Base-by-base conservation (phyloP, 2,797 vertebrate genomes). In the Lithobates sylvaticus region DNA sequence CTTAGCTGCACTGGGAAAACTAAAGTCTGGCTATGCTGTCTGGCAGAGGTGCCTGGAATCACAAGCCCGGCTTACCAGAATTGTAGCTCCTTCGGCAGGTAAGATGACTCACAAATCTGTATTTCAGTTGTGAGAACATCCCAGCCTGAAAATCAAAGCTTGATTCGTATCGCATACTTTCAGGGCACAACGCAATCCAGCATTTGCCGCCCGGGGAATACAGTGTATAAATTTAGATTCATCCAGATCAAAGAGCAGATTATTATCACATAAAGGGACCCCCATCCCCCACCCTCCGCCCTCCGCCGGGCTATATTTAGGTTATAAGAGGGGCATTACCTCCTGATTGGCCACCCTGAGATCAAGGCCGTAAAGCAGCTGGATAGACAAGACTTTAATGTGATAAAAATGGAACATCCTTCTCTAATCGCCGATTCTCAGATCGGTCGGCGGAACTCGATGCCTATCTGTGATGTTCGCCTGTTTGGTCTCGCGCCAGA, bases 401-500 rank as follows among this genome's bases (percentile, higher is more conserved):
- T 36, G 47, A 73, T 73, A 36, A 70, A 70, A 80, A 50, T 69
- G 78, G 78, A 18, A 47, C 44, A 72, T 72, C 70, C 36, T 26
- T 13, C 78, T 65, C 71, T 72, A 58, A 69, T 79, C 23, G 29
- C 64, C 42, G 12, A 5, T 47, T 85, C 69, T 70, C 71, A 71
- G 78, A 78, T 76, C 18, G 68, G 74, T 5, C n/a, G 44, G 36
- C 44, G 6, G 34, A 61, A 76, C 34, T 6, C 6, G 78, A 79
- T 34, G 42, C 44, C 27, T 71, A 81, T 71, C 65, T 76, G 29
- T 47, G 61, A 71, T 71, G 21, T 70, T 81, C 65, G 47, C 16
- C 26, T 69, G 84, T 70, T 86, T 58, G 76, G 84, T 81, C 64
- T 58, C 23, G 7, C 27, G 44, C 64, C 54, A 81, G 81, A 76